phyloP scores from a whole-genome alignment of 2,113 vertebrate genomes.

The Catagonus wagneri region DNA sequence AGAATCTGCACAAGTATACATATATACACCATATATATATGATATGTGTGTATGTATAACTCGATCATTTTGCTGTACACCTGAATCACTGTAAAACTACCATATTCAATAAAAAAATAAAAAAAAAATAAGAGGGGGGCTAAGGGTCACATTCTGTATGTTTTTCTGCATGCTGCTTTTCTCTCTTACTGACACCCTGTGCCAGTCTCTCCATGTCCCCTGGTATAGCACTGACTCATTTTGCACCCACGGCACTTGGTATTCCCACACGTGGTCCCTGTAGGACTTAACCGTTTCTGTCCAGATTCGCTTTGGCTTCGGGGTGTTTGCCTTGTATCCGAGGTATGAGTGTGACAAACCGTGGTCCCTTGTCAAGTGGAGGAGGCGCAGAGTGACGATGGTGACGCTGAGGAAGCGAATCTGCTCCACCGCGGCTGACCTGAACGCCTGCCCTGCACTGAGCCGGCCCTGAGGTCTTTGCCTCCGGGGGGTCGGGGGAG shows the following conservation, averaged over 20 bases:
- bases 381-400: neutral
- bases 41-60: too few relatives aligned
- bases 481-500: too few relatives aligned
- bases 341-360: neutral
- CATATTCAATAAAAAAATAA: too few relatives aligned
- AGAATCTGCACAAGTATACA: too few relatives aligned
- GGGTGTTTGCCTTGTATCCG: neutral
- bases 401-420: too few relatives aligned
- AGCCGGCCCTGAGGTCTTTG: too few relatives aligned
- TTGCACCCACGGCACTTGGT: neutral
- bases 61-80: too few relatives aligned
- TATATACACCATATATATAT: too few relatives aligned
- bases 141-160: neutral
- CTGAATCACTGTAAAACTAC: too few relatives aligned
- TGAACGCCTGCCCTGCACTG: too few relatives aligned
- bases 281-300: neutral
- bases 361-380: neutral
- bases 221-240: neutral
- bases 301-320: neutral
- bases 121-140: neutral
- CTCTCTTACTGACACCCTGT: neutral
- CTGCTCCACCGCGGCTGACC: too few relatives aligned
- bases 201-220: neutral
- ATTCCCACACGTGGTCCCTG: fast-evolving
- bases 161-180: neutral